Evolutionary conservation across 2,797 vertebrate species (phyloP), one percentile per base, ranked within the genome.

Genomic region (Phoxinus dragarum): DNA sequence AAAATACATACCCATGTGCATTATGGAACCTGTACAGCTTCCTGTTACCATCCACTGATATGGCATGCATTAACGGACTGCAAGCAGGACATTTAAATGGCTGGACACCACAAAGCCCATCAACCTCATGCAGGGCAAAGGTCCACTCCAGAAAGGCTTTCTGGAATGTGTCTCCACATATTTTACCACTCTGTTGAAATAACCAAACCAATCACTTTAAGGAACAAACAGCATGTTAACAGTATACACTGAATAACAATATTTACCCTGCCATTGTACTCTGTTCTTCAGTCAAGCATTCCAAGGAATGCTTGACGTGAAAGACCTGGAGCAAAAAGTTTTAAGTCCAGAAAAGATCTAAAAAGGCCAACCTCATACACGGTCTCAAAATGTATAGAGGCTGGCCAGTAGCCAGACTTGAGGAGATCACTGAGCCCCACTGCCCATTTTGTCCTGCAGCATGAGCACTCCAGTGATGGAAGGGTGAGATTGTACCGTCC

Each of bases 291-390:
- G 27, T 27, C 27, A 27, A 27, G 27, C 27, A 27, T 61, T 61
- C 59, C 10, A 64, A 31, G 61, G 61, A 64, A 31, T 2, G 4
- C 61, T 64, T 64, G n/a, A 66, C 12, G 12, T 66, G 27, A 66
- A 66, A 66, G 61, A 66, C 61, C 14, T 31, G 27, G 61, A 42
- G 66, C 34, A 9, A 38, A 68, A 38, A 21, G 17, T 38, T 68
- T 68, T 38, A 68, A 34, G 12, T 47, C n/a, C 40, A 73, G 71
- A 73, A 73, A 73, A 73, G n/a, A 73, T 3, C 40, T 44, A 44
- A 73, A 73, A 47, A 47, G 71, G 42, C 42, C 42, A 73, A n/a
- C 71, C 71, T 44, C 68, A 71, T 71, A 71, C 21, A 71, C 10
- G 0, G 42, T 47, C n/a, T 73, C 42, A 73, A 31, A 73, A 31